phyloP scores from a whole-genome alignment of 1,140 invertebrate species.

The Diachasmimorpha longicaudata region DNA sequence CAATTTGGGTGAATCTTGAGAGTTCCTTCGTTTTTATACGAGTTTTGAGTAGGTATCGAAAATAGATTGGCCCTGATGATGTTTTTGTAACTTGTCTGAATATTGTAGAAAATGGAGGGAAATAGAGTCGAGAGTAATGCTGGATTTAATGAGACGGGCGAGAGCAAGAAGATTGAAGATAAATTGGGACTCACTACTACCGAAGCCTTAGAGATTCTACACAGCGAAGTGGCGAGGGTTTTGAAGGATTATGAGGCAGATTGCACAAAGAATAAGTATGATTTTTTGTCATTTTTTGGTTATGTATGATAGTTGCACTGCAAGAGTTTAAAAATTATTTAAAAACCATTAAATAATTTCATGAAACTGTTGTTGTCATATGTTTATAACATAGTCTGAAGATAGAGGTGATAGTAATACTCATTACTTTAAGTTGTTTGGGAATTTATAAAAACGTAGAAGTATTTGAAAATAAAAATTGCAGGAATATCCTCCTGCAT shows the following conservation, averaged over 20 bases:
- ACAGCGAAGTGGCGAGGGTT: constrained; percentile 58
- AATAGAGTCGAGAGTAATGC: constrained; percentile 12
- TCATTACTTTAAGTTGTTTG: too few species aligned
- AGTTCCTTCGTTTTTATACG: not conserved
- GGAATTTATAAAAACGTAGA: too few species aligned
- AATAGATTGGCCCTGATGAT: not conserved
- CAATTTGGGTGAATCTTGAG: not conserved
- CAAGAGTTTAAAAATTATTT: too few species aligned
- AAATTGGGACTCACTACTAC: constrained; percentile 57
- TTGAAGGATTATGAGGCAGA: constrained; percentile 58
- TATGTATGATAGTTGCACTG: too few species aligned
- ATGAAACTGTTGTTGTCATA: too few species aligned
- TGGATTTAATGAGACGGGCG: constrained; percentile 9
- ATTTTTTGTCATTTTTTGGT: constrained; percentile 31
- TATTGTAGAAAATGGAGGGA: constrained; percentile 5
- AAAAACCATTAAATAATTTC: too few species aligned
- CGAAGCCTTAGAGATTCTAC: constrained; percentile 59
- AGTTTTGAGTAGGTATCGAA: not conserved
- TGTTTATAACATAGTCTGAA: too few species aligned
- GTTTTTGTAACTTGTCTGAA: too few species aligned
- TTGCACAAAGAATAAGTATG: constrained; percentile 51
- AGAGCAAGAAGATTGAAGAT: constrained; percentile 30
- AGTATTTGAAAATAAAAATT: too few species aligned
- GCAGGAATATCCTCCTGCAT: too few species aligned
- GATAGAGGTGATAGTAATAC: too few species aligned